Base-by-base conservation (phyloP, 2,888 invertebrate genomes). In the Diogma glabrata region DNA sequence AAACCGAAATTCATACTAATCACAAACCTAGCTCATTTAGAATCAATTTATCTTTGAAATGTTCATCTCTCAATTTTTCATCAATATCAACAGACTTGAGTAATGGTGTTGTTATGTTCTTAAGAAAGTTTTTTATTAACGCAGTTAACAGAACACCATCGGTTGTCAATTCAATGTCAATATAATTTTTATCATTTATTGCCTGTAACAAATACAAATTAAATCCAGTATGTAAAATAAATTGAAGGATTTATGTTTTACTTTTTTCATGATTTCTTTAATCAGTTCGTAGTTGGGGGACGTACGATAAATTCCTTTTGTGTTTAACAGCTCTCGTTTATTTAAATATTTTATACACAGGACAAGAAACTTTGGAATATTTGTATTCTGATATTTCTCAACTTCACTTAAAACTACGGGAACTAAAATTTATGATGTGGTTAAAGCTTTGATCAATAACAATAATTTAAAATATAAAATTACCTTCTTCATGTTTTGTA, bases 1-100 rank as follows among this genome's bases (percentile, higher is more conserved):
- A n/a, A n/a, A n/a, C n/a, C n/a, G n/a, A n/a, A n/a, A n/a, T n/a
- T n/a, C n/a, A n/a, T n/a, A n/a, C n/a, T n/a, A n/a, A n/a, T n/a
- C n/a, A n/a, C n/a, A n/a, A n/a, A n/a, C n/a, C n/a, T n/a, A n/a
- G n/a, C 8, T 43, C 43, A n/a, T 43, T 43, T 23, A 43, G n/a
- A 7, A 43, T 43, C 14, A 43, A 43, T 20, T 43, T 43, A 43
- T 43, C 43, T 23, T 43, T 43, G 22, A 43, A 43, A n/a, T 22
- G n/a, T 43, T 43, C 43, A 14, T 43, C 43, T 5, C 23, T 23
- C 6, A 43, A 23, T 14, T 43, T 43, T 20, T 20, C 20, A 4
- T 43, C 43, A n/a, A 43, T 43, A 8, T 22, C 43, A 8, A n/a
- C 43, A 20, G 43, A 43, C 23, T 22, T 43, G n/a, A 43, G 14